Evolutionary conservation across 2,888 invertebrate genomes (phyloP), one percentile per base, ranked within the genome.

Genomic region (Herminia tarsipennalis): DNA sequence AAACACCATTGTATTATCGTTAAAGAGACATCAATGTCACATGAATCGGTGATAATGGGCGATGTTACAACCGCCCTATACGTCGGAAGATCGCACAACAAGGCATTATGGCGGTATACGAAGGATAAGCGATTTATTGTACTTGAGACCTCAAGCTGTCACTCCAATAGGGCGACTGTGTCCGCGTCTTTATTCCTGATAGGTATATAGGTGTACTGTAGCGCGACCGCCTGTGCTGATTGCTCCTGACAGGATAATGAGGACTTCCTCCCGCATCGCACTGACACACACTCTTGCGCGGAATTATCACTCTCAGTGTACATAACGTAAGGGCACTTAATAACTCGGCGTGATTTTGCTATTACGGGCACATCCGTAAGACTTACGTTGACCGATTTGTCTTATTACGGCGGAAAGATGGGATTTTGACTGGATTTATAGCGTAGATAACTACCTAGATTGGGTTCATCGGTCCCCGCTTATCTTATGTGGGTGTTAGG

Each of bases 211-310:
- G 70, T 65, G 65, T 69, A 59, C 56, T 39, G 66, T 60, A 62
- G 70, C 66, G 65, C 76, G 75, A 68, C 62, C 73, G 74, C 68
- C 64, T 62, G 55, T 20, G 69, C 84, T 89, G 89, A 90, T 91
- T 91, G 90, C 70, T 78, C 79, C 80, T 88, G 90, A 91, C 91
- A 89, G 78, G 85, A 89, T 91, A 90, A 90, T 87, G 83, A 78
- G 79, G 67, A 76, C 85, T 87, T 90, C 91, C 91, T 90, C 89
- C 87, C 90, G 88, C 81, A 86, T 86, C 80, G 73, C 66, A 53
- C 74, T 69, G 69, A 69, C 81, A 82, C 76, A 81, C 80, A 74
- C 73, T 78, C 79, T 72, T 66, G 79, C 70, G 76, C 76, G 69
- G 77, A 85, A 83, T 84, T 80, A 81, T 73, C 77, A 66, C 61